Conservation (phyloP, 2,888 invertebrate species). For the Gonocerus acuteangulatus region DNA sequence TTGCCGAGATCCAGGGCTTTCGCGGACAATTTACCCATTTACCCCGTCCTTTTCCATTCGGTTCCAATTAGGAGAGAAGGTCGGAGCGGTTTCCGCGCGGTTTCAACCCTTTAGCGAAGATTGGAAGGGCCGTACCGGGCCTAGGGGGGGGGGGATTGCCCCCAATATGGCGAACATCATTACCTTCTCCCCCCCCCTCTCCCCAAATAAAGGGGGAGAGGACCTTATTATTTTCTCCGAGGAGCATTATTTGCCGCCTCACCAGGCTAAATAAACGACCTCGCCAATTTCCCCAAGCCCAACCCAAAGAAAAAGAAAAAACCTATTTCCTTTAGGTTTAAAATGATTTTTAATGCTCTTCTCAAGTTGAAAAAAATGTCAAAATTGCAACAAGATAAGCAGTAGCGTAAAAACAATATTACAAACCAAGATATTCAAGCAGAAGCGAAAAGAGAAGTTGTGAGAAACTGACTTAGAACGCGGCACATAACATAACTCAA, state of each 20-base stretch:
- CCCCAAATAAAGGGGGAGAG: neutral
- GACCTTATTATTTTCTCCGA: slow-evolving; percentile 28
- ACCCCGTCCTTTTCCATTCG: slow-evolving; percentile 21
- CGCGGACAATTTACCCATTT: slow-evolving; percentile 23
- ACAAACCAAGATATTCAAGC: no score
- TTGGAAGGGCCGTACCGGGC: slow-evolving; percentile 13
- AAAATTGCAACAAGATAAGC: no score
- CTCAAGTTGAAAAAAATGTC: no score
- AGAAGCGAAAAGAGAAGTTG: no score
- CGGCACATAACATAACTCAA: no score
- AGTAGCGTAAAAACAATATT: no score
- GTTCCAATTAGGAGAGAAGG: slow-evolving; percentile 20
- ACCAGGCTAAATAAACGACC: slow-evolving; percentile 33
- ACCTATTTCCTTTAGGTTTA: no score
- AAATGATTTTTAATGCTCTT: neutral
- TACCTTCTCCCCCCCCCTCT: slow-evolving; percentile 26
- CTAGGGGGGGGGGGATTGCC: neutral
- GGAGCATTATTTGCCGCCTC: slow-evolving; percentile 33
- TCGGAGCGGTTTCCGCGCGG: slow-evolving; percentile 32
- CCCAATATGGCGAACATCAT: slow-evolving; percentile 19
- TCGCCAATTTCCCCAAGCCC: slow-evolving; percentile 6
- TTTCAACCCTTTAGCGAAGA: slow-evolving; percentile 34
- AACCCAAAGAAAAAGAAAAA: neutral
- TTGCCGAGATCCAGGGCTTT: slow-evolving; percentile 14
- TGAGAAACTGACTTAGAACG: no score